These are phyloP conservation scores for Poecile montanus DNA, from an alignment of 2,797 vertebrate species.

Conservation along the genomic window DNA sequence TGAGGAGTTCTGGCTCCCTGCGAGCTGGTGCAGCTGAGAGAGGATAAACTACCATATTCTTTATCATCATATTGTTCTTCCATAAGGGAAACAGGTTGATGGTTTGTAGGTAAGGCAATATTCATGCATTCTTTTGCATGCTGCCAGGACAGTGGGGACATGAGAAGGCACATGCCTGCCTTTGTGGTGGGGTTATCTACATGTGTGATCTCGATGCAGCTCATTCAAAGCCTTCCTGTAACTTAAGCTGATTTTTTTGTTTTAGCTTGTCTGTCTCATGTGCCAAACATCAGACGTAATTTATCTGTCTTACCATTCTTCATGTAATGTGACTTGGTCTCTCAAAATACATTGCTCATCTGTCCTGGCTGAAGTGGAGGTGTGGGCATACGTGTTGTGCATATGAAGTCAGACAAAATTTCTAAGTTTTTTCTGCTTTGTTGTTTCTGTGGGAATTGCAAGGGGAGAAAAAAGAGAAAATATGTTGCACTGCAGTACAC, in stretches of 20 bases:
- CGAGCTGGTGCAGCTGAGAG: background rate
- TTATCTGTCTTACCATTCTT: background rate
- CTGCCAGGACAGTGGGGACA: background rate
- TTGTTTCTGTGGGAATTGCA: background rate
- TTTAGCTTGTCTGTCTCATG: background rate
- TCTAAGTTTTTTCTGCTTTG: background rate
- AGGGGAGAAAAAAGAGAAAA: background rate
- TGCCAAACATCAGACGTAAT: background rate
- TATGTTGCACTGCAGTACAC: background rate
- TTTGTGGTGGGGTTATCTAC: background rate
- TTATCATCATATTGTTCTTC: background rate
- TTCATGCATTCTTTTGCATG: background rate
- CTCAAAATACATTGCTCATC: background rate
- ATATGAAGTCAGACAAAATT: background rate
- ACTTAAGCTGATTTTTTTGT: background rate
- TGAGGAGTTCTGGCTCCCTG: background rate
- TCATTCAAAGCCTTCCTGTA: background rate
- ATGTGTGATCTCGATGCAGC: accelerated
- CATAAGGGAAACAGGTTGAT: background rate
- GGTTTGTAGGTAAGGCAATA: conserved; percentile 41
- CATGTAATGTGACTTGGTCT: background rate
- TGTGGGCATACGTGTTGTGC: background rate
- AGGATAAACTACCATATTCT: background rate
- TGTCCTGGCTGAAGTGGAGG: too few relatives aligned
- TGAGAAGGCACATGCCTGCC: accelerated